phyloP scores from a whole-genome alignment of 2,797 vertebrate species.

The Thunnus albacares region DNA sequence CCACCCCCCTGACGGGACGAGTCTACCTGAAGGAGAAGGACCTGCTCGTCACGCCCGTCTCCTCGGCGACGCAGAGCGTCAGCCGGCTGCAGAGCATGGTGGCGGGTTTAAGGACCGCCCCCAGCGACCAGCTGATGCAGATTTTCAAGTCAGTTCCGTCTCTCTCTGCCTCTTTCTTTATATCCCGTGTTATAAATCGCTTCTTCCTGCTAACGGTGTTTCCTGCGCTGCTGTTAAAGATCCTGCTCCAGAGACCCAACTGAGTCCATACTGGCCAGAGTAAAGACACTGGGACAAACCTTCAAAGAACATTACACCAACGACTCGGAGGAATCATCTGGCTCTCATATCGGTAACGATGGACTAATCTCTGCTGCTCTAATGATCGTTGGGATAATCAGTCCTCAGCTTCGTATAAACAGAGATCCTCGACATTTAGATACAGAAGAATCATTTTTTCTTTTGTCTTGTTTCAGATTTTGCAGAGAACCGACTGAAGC shows the following conservation, averaged over 20 bases:
- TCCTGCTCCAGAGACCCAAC: constrained; percentile 92
- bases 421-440: no score
- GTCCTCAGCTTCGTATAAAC: no score
- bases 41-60: constrained; percentile 92
- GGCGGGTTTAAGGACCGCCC: constrained; percentile 89
- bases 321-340: constrained; percentile 90
- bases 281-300: constrained; percentile 90
- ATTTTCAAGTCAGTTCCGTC: constrained; percentile 89
- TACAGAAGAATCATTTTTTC: no score
- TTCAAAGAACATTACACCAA: constrained; percentile 94
- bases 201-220: not conserved
- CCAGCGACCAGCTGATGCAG: constrained; percentile 89
- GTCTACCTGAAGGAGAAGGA: constrained; percentile 96
- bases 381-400: no score
- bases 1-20: constrained; percentile 95
- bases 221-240: constrained; percentile 77
- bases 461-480: constrained; percentile 87
- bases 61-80: constrained; percentile 96
- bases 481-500: constrained; percentile 93
- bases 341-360: constrained; percentile 91
- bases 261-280: constrained; percentile 85
- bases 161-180: not conserved
- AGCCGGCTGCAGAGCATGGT: constrained; percentile 95
- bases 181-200: not conserved
- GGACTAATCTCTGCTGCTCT: no score